Base-by-base conservation (phyloP, 2,113 vertebrate genomes). In the Charina bottae region DNA sequence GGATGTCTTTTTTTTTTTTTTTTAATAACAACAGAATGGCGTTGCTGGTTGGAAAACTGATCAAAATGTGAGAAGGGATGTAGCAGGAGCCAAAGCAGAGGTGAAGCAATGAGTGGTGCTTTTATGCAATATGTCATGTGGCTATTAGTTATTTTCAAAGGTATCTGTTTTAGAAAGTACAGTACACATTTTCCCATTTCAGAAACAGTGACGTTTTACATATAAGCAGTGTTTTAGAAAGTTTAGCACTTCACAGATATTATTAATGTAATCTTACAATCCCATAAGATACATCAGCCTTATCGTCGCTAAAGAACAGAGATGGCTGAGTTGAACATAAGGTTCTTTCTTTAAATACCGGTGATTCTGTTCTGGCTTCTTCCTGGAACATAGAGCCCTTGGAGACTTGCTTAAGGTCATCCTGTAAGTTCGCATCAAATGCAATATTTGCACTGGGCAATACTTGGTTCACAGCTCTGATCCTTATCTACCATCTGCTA, bases 1-100 rank as follows among this genome's bases (percentile, higher is more conserved):
- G 58, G 28, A 89, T 89, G 72, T 72, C n/a, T 17, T 78, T 42
- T 42, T 42, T 42, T 42, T 42, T 42, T 85, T 85, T 85, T 58
- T 91, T 86, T 91, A 91, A 91, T 83, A 92, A 55, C 58, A 85
- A 68, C 87, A 92, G 46, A 89, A 85, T 33, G 54, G 46, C 55
- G 37, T 3, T 85, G 58, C 78, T 89, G 58, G 58, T 49, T 85
- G 11, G 87, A 54, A 92, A 92, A 55, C 58, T 55, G 83, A 85
- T 85, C 56, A 64, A 42, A 85, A 89, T 89, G n/a, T 83, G 49
- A 92, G 21, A 26, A 24, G 56, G 54, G 78, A 89, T 85, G 58
- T 59, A 92, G 46, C 58, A 84, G 87, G 54, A 85, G 78, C 46
- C 58, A 64, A 84, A 92, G 49, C 28, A 26, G 84, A 92, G 78